These are phyloP conservation scores for Apeltes quadracus DNA, from an alignment of 2,113 vertebrate species.

Conservation along the genomic window DNA sequence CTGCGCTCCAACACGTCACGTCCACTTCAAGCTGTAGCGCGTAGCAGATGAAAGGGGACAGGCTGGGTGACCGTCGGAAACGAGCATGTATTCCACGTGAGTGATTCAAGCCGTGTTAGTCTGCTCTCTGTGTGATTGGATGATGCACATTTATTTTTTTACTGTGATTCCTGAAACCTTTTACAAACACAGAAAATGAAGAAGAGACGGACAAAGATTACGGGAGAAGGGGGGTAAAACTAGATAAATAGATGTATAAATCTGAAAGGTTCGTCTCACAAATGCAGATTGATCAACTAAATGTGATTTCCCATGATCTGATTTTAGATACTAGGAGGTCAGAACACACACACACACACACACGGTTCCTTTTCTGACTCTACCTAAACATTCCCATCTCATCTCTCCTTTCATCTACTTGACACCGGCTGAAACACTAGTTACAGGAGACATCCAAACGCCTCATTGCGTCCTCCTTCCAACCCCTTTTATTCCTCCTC, in stretches of 20 bases:
- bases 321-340: background rate
- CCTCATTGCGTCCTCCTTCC: background rate
- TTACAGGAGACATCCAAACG: conserved; percentile 21
- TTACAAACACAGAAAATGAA: background rate
- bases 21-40: conserved; percentile 15
- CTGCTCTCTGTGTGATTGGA: conserved; percentile 9
- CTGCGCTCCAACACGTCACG: background rate
- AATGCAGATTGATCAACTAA: background rate
- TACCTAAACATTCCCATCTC: conserved; percentile 23
- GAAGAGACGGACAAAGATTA: background rate
- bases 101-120: background rate
- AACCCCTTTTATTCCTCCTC: background rate
- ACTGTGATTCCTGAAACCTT: conserved; percentile 4
- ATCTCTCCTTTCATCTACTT: conserved; percentile 36
- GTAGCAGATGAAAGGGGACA: conserved; percentile 5
- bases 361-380: background rate
- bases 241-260: background rate
- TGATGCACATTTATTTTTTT: conserved; percentile 29
- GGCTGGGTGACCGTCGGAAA: conserved; percentile 3
- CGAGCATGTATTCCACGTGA: background rate
- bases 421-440: conserved; percentile 35
- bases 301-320: background rate
- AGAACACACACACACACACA: background rate
- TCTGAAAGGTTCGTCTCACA: background rate
- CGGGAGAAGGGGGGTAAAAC: background rate